Base-by-base conservation (phyloP, 2,888 invertebrate genomes). In the Chesias legatella region DNA sequence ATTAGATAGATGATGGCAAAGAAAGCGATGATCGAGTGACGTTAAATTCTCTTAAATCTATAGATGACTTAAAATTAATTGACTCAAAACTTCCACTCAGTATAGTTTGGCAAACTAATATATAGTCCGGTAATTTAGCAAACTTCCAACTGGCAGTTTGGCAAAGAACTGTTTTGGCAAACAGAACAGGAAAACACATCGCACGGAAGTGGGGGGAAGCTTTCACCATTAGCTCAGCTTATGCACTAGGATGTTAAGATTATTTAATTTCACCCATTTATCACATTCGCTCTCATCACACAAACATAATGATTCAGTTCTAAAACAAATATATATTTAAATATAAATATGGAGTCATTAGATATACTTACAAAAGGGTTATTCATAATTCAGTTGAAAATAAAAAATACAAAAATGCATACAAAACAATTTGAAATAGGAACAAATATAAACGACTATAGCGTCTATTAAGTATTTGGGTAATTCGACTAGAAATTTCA, bases 41-140 rank as follows among this genome's bases (percentile, higher is more conserved):
- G 49, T 59, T 61, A 63, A 56, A 64, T 70, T 72, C 52, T 73
- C 81, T 79, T 85, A 82, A 59, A 52, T 46, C 78, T 85, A 84
- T 78, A 71, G 75, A 83, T 86, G 85, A 85, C 86, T 84, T 85
- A 81, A 85, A 86, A 80, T 76, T 86, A 86, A 86, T 86, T 86
- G 85, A 86, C 85, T 78, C 67, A 67, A 75, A 79, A 72, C 60
- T 60, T 67, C 72, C 60, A 65, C 66, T 65, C 58, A 63, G 67
- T 59, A 67, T 57, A 62, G 63, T 67, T 78, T 79, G 78, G 79
- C 74, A 74, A 78, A 72, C 59, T 59, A 71, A 69, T 73, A 48
- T 51, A 3, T 17, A 17, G 13, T 17, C 13, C 13, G 13, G 13
- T 17, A 17, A 17, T 17, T 17, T 17, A 5, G 13, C 13, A 74